Percentiles rank a stretch among this genome's conserved stretches.
Evolutionary conservation across 37 sponge, comb jelly and placozoan species (phyloP).

Genomic region (Halichondria panicea): DNA sequence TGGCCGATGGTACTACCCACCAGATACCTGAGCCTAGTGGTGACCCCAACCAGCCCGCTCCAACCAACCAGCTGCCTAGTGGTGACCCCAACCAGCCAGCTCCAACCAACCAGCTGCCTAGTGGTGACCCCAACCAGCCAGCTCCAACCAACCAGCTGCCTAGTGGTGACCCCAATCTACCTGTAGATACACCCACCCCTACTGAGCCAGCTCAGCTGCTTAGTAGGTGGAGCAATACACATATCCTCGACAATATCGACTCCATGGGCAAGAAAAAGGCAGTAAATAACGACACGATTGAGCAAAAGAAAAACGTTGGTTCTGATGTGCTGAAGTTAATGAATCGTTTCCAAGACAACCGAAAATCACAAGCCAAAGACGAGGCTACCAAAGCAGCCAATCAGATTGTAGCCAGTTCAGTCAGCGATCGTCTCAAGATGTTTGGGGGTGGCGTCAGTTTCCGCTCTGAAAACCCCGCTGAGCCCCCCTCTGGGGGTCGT

Average conservation of each 20-base stretch:
- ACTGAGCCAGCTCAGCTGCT: too few relatives aligned
- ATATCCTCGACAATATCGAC: too few relatives aligned
- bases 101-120: background rate
- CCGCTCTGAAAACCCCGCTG: constrained; percentile 7
- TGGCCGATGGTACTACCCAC: too few relatives aligned
- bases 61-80: background rate
- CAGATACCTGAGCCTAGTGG: too few relatives aligned
- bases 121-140: background rate
- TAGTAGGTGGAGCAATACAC: background rate
- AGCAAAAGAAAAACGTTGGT: background rate
- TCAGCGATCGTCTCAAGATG: constrained; percentile 30
- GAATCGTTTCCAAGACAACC: background rate
- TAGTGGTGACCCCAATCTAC: background rate
- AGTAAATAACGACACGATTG: background rate
- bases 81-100: background rate
- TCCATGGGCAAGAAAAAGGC: background rate
- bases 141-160: background rate
- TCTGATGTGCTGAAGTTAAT: constrained; percentile 29
- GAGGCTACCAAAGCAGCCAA: background rate
- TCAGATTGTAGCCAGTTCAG: constrained; percentile 1
- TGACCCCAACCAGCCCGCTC: background rate
- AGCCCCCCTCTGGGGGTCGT: too few relatives aligned
- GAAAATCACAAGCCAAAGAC: background rate
- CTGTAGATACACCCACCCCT: too few relatives aligned
- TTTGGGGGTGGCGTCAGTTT: constrained; percentile 32